Conservation (phyloP, 1,140 invertebrate genomes). For the Dreissena rostriformis region DNA sequence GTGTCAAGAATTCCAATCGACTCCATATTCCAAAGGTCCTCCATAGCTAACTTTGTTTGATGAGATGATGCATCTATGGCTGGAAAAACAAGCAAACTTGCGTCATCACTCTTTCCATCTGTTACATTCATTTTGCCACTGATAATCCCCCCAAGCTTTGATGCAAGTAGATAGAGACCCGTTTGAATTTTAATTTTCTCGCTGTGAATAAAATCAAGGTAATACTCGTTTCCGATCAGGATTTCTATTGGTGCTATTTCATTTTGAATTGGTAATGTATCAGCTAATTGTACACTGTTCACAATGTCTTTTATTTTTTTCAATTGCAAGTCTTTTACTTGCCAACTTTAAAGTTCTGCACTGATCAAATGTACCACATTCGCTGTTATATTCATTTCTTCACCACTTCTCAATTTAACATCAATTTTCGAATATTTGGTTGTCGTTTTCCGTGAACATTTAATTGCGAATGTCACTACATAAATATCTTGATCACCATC, state of each 20-base stretch:
- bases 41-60: neutral
- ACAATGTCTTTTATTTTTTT: neutral
- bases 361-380: constrained; percentile 17
- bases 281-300: neutral
- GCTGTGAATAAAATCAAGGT: neutral
- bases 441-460: neutral
- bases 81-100: constrained; percentile 24
- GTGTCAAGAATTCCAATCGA: neutral
- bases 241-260: neutral
- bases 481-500: constrained; percentile 4
- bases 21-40: constrained; percentile 9
- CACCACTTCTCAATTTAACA: constrained; percentile 13
- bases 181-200: neutral
- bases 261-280: neutral
- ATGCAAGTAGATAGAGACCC: constrained; percentile 14
- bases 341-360: constrained; percentile 6
- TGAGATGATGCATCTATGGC: constrained; percentile 1
- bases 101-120: neutral
- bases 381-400: neutral
- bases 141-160: constrained; percentile 12
- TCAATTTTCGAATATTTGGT: constrained; percentile 1
- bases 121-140: neutral
- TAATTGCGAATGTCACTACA: constrained; percentile 6
- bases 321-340: neutral
- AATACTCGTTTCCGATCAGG: constrained; percentile 19